Conservation (phyloP, 2,797 vertebrate species). For the Sternotherus odoratus region DNA sequence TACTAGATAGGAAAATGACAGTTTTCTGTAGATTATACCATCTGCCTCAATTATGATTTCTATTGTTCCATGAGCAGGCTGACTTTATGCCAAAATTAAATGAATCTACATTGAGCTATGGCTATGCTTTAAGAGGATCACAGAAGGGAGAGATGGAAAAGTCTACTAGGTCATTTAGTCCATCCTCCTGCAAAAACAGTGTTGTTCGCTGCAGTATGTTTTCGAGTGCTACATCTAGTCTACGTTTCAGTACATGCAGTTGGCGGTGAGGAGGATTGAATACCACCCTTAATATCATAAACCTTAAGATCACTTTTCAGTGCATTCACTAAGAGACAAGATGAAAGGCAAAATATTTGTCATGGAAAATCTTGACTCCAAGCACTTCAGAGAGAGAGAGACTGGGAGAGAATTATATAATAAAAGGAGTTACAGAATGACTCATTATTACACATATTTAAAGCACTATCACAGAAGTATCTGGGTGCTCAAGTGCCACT, state of each 20-base stretch:
- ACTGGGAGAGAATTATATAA: not conserved
- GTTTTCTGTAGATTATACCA: not conserved
- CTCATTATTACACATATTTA: constrained; percentile 44
- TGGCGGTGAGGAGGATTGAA: not conserved
- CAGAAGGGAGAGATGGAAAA: not conserved
- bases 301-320: not conserved
- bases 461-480: constrained; percentile 33
- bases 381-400: not conserved
- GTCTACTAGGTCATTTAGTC: not conserved
- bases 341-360: constrained; percentile 15
- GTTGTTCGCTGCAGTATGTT: not conserved
- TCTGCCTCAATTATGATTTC: not conserved
- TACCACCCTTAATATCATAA: not conserved
- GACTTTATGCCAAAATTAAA: not conserved
- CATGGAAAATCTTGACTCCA: constrained; percentile 10
- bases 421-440: not conserved
- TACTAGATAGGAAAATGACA: not conserved
- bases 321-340: constrained; percentile 9
- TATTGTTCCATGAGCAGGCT: not conserved
- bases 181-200: not conserved
- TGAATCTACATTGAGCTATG: not conserved
- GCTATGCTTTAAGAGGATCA: not conserved
- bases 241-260: not conserved
- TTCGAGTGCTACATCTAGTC: not conserved
- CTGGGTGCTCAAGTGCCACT: not conserved